Conservation (phyloP, 2,888 invertebrate genomes). For the Dexiosoma caninum region DNA sequence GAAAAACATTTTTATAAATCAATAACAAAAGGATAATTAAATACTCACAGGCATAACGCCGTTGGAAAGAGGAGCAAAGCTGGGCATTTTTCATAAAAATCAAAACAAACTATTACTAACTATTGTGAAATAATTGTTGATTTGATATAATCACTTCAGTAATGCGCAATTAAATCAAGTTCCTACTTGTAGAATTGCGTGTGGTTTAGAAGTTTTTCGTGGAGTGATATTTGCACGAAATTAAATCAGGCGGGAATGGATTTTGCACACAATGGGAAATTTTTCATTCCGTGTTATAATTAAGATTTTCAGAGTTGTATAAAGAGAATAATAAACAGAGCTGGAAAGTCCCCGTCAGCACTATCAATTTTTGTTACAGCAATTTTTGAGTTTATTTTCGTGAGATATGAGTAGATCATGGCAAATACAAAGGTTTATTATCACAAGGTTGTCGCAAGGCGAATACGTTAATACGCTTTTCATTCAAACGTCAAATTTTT, state of each 20-base stretch:
- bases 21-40: neutral
- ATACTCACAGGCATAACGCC: slow-evolving; percentile 74
- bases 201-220: slow-evolving; percentile 7
- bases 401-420: too few species aligned
- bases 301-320: too few species aligned
- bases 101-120: neutral
- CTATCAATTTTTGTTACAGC: too few species aligned
- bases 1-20: neutral
- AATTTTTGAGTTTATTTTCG: too few species aligned
- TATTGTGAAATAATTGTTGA: neutral
- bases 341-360: too few species aligned
- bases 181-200: too few species aligned
- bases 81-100: slow-evolving; percentile 66
- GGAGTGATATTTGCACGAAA: slow-evolving; percentile 35
- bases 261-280: neutral
- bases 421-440: too few species aligned
- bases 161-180: neutral
- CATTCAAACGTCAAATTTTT: too few species aligned
- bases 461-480: too few species aligned
- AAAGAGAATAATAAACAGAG: slow-evolving; percentile 30
- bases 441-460: too few species aligned
- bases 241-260: slow-evolving; percentile 62
- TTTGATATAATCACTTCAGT: neutral
- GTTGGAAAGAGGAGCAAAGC: slow-evolving; percentile 68
- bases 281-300: too few species aligned